Evolutionary conservation across 1,140 invertebrate species (phyloP), one percentile per base, ranked within the genome.

Genomic region (Drosophila dunni): DNA sequence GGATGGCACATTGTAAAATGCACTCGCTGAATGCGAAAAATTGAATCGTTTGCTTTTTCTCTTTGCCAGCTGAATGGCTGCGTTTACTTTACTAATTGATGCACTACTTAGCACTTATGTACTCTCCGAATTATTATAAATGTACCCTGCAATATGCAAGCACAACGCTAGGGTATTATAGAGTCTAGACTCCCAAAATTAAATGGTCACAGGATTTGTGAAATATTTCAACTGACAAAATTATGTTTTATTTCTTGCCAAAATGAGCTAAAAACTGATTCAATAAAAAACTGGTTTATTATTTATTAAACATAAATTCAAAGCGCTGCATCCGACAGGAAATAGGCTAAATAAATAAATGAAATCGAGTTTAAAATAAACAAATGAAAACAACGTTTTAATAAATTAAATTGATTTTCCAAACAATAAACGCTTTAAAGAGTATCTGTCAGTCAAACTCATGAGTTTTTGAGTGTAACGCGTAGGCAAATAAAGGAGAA

Each of bases 71-170:
- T 84, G 76, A 88, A 66, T 84, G 84, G 67, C 60, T 84, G 77
- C 81, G 84, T 89, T 88, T 88, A 74, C 83, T 89, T 83, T 77
- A 81, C 83, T 86, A 86, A 86, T 86, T 86, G 83, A 86, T 88
- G 83, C 83, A 83, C 83, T 77, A 69, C 62, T 64, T 64, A 51
- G 79, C 83, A 72, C 72, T 79, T 88, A 76, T 88, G 79, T 86
- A 76, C 77, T 61, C 74, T 71, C 36, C 72, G 42, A 88, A 88
- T 86, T 88, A 86, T 64, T 64, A 54, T 64, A 10, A 29, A 29
- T 29, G 29, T 29, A 44, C 50, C 62, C 9, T 20, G n/a, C 13
- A 15, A 3, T 1, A 51, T 7, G 7, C 7, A n/a, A 7, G 4
- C 1, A n/a, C 10, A 10, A n/a, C 20, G 13, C 29, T 7, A 24